Evolutionary conservation across 2,888 invertebrate genomes (phyloP).

Genomic region (Callyntrura sp.): DNA sequence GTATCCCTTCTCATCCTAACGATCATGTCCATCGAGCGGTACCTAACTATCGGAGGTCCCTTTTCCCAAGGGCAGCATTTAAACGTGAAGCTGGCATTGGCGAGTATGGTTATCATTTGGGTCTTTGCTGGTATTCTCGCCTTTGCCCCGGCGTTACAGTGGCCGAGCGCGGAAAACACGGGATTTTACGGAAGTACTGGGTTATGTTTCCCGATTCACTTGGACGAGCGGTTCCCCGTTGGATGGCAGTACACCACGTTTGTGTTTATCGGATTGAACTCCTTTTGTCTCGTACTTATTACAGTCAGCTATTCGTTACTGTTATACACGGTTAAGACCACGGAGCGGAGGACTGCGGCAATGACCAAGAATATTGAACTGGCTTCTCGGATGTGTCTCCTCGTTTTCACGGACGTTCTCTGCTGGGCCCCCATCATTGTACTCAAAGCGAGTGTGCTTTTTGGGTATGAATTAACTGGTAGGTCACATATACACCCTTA

Average conservation of each 20-base stretch:
- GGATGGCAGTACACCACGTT: conserved; percentile 91
- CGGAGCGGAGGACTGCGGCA: conserved; percentile 88
- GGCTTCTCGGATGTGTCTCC: conserved; percentile 89
- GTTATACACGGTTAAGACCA: conserved; percentile 89
- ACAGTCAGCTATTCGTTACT: conserved; percentile 88
- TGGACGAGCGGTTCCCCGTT: conserved; percentile 89
- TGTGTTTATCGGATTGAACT: conserved; percentile 89
- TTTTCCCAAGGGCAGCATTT: conserved; percentile 87
- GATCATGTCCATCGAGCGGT: conserved; percentile 90
- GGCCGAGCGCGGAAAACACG: conserved; percentile 87
- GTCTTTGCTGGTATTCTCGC: conserved; percentile 88
- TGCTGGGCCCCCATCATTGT: conserved; percentile 91
- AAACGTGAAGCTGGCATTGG: conserved; percentile 87
- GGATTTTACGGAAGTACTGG: conserved; percentile 89
- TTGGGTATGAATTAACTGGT: conserved; percentile 87
- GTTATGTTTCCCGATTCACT: conserved; percentile 90
- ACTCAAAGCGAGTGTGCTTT: conserved; percentile 88
- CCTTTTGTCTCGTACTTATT: conserved; percentile 87
- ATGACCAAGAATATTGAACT: conserved; percentile 87
- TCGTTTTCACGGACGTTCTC: conserved; percentile 89
- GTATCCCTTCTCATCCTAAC: conserved; percentile 89
- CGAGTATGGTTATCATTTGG: conserved; percentile 88
- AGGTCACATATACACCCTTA: no score
- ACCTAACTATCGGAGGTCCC: conserved; percentile 88
- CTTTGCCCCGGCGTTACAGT: conserved; percentile 88